Conservation (phyloP, 2,113 vertebrate genomes). For the Nothobranchius furzeri region DNA sequence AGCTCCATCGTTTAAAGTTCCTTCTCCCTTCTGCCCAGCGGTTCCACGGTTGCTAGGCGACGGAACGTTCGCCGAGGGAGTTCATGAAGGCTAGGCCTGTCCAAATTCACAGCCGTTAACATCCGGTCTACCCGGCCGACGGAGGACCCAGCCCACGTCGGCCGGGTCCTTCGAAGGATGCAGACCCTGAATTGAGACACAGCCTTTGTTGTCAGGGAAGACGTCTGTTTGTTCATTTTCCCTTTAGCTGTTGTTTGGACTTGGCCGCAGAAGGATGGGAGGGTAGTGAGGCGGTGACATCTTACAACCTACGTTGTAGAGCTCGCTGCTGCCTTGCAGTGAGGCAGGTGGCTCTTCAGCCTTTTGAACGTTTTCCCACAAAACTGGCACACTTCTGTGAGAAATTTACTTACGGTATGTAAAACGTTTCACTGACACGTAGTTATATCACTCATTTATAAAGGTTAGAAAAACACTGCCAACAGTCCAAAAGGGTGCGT, state of each 20-base stretch:
- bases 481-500: too few relatives aligned
- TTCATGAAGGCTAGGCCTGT: too few relatives aligned
- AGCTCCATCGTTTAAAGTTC: too few relatives aligned
- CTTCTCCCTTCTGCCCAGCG: too few relatives aligned
- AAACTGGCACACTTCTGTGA: constrained; percentile 83
- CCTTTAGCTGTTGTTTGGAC: background rate
- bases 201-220: background rate
- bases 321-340: constrained; percentile 78
- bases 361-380: constrained; percentile 86
- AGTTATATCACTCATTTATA: too few relatives aligned
- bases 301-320: constrained; percentile 19
- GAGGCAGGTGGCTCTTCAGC: constrained; percentile 86
- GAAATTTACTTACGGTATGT: background rate
- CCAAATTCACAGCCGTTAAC: too few relatives aligned
- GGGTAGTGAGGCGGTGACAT: background rate
- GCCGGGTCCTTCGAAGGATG: too few relatives aligned
- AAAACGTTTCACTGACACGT: background rate
- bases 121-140: too few relatives aligned
- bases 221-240: background rate
- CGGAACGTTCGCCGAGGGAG: too few relatives aligned
- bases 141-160: too few relatives aligned
- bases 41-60: too few relatives aligned
- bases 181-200: too few relatives aligned
- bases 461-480: background rate
- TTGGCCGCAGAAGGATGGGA: background rate